Base-by-base conservation (phyloP, 2,113 vertebrate genomes). In the Caracal caracal region DNA sequence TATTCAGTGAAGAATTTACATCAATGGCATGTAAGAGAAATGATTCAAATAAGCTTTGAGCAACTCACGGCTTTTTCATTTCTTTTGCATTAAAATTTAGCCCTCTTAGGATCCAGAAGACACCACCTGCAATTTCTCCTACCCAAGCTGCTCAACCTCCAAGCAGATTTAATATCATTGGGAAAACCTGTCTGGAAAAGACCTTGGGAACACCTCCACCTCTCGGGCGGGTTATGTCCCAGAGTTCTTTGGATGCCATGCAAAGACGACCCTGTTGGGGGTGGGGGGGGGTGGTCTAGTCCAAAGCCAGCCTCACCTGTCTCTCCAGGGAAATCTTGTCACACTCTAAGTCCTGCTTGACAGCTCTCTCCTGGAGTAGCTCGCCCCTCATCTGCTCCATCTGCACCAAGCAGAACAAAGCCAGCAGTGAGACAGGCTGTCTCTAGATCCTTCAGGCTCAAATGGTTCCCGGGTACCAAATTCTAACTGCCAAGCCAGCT, bases 271-370 rank as follows among this genome's bases (percentile, higher is more conserved):
- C 17, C 59, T 22, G 13, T 30, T 1, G 5, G 0, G 28, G 56
- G 78, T 5, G 53, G 17, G 28, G 56, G 78, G 53, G 53, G 22
- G 56, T 63, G 4, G 33, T 30, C 59, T 0, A 51, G 19, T 9
- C 30, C 51, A 66, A 47, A 56, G 33, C 1, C n/a, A 10, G 15
- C 37, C 96, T 98, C 99, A 99, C 99, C 99, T 99, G 99, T 99
- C 99, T 99, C 98, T 99, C 99, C 98, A 99, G 98, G 4, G 99
- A 99, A 97, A 99, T 99, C 99, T 99, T 99, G 99, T 99, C 99
- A 98, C 99, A 99, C 98, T 99, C 99, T 98, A 99, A 97, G 97
- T 99, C 99, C 98, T 99, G 99, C 97, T 98, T 99, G 95, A 98
- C 95, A 94, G 99, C 98, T 98, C 99, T 99, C 98, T 99, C 99